Evolutionary conservation across 2,113 vertebrate species (phyloP), one percentile per base, ranked within the genome.

Genomic region (Malurus elegans): DNA sequence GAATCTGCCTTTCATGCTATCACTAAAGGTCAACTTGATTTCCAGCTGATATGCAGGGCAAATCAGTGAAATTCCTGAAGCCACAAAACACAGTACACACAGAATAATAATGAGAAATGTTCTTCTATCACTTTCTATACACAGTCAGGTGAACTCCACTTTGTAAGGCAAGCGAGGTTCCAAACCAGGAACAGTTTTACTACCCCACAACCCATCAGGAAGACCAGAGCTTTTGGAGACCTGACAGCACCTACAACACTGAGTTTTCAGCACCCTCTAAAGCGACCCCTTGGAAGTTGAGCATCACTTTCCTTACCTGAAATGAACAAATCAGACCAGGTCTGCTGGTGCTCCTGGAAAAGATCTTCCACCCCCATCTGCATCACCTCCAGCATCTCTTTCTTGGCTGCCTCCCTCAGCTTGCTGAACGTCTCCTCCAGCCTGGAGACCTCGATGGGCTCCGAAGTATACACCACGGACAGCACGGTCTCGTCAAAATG

Each of bases 241-340:
- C 9, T 53, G 10, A 29, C 6, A 75, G 57, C 31, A 71, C 53
- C 23, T 48, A 64, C 17, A 13, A 23, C 31, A 24, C 56, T 3
- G 32, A 74, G 25, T 23, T 56, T 51, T 18, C 40, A 64, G 34
- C 60, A 25, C 18, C 10, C 9, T 16, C 57, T 44, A 29, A 58
- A 80, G 40, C 24, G 56, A 62, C 4, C 5, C 28, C 9, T 4
- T 3, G 45, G 54, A 62, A 66, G 29, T 0, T 4, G 17, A 85
- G 9, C 57, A 54, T 44, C 32, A 3, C 65, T 71, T 28, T 91
- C 60, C 83, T 98, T 86, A 99, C 99, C 99, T 94, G 99, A 99
- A 93, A 98, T 98, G 93, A 99, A 99, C 58, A 99, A 98, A 91
- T 99, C 99, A 29, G 97, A 97, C 99, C 99, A 99, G n/a, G 98